Evolutionary conservation across 2,797 vertebrate genomes (phyloP).

Genomic region (Tamandua tetradactyla): DNA sequence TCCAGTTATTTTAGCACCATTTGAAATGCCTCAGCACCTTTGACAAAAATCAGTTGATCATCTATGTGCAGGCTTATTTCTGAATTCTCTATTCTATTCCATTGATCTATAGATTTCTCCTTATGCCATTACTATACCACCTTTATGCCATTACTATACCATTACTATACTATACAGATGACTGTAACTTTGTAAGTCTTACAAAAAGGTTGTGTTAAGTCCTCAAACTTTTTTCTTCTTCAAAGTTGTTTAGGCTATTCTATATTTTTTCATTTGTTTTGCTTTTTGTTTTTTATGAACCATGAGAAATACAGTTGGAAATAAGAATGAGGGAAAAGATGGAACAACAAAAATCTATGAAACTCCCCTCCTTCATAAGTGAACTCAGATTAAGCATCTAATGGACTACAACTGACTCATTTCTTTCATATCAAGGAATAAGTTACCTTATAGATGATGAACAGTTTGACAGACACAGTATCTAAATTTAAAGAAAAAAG

Average conservation of each 20-base stretch:
- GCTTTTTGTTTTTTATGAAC: not conserved
- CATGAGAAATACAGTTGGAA: not conserved
- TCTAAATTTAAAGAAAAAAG: constrained; percentile 52
- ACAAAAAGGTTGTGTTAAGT: not conserved
- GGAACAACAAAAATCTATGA: constrained; percentile 15
- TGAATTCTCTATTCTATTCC: constrained; percentile 14
- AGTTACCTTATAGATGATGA: constrained; percentile 28
- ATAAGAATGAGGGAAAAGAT: constrained; percentile 9
- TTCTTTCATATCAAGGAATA: constrained; percentile 51
- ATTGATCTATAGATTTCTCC: not conserved
- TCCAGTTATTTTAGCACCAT: constrained; percentile 17
- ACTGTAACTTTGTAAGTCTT: constrained; percentile 25
- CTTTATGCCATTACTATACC: not conserved
- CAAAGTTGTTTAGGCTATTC: constrained; percentile 32
- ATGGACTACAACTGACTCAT: constrained; percentile 26
- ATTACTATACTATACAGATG: not conserved
- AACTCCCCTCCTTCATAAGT: constrained; percentile 37
- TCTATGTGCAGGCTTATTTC: not conserved
- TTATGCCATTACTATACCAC: not conserved
- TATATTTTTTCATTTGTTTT: constrained; percentile 24
- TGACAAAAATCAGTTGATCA: constrained; percentile 32
- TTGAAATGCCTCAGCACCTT: constrained; percentile 21
- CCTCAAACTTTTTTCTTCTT: constrained; percentile 4
- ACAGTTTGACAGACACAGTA: not conserved
- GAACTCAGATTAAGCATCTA: constrained; percentile 54